Evolutionary conservation across 2,113 vertebrate genomes (phyloP).

Genomic region (Arothron firmamentum): DNA sequence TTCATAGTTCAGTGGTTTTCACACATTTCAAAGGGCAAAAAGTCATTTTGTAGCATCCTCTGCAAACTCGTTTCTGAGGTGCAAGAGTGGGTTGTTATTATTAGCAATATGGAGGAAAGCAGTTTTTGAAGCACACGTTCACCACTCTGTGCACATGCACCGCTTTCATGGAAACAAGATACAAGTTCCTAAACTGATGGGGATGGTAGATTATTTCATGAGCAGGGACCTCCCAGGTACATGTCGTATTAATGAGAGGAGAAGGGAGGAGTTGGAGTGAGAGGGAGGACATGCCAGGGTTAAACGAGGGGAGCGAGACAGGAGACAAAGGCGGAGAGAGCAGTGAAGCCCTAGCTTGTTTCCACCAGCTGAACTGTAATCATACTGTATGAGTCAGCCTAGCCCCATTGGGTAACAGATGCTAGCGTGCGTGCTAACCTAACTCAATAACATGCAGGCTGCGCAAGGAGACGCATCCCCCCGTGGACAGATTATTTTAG

Average conservation of each 20-base stretch:
- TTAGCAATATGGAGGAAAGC: not conserved
- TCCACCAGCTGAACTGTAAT: slow-evolving; percentile 45
- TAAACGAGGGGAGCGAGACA: slow-evolving; percentile 18
- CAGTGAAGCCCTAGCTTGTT: slow-evolving; percentile 27
- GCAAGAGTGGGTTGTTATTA: not conserved
- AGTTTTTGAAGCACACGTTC: too few species aligned
- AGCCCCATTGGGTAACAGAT: slow-evolving; percentile 70
- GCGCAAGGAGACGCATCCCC: too few species aligned
- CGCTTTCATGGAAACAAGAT: not conserved
- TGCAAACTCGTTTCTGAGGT: not conserved
- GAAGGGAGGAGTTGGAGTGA: slow-evolving; percentile 10
- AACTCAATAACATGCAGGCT: not conserved
- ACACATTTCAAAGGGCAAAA: not conserved
- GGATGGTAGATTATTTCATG: not conserved
- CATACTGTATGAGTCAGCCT: slow-evolving; percentile 55
- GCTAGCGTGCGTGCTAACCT: slow-evolving; percentile 54
- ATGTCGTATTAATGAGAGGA: slow-evolving; percentile 21
- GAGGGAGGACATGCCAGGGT: slow-evolving; percentile 3
- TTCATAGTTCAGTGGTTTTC: slow-evolving; percentile 22
- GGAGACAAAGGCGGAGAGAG: slow-evolving; percentile 18
- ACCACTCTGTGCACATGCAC: too few species aligned
- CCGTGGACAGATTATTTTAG: too few species aligned
- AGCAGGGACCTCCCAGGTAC: slow-evolving; percentile 2
- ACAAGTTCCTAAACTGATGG: not conserved
- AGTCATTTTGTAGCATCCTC: not conserved